phyloP scores from a whole-genome alignment of 2,888 invertebrate species.

The Sarcophaga caerulescens region DNA sequence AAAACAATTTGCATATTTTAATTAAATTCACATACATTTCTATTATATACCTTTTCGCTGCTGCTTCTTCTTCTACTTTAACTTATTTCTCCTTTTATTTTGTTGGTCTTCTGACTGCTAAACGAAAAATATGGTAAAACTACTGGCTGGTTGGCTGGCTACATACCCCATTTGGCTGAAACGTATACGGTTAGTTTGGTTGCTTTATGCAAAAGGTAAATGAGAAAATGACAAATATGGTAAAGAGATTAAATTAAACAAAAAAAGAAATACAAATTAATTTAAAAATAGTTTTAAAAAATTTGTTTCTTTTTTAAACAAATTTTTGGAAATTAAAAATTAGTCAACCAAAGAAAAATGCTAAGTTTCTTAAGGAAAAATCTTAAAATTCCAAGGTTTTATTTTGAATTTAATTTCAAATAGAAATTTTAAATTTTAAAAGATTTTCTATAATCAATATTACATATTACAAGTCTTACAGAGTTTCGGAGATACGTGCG shows the following conservation, averaged over 20 bases:
- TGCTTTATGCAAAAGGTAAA: neutral
- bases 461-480: too few relatives aligned
- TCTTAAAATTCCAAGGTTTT: too few relatives aligned
- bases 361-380: too few relatives aligned
- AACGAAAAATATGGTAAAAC: neutral
- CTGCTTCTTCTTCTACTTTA: neutral
- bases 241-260: neutral
- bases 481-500: too few relatives aligned
- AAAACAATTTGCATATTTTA: slow-evolving; percentile 81
- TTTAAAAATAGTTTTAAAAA: too few relatives aligned
- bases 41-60: slow-evolving; percentile 22
- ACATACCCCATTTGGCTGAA: neutral
- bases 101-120: neutral
- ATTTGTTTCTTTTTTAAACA: too few relatives aligned
- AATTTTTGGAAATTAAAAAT: too few relatives aligned
- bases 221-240: neutral
- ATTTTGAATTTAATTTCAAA: too few relatives aligned
- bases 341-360: too few relatives aligned
- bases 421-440: too few relatives aligned
- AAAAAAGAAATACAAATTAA: too few relatives aligned
- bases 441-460: too few relatives aligned
- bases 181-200: neutral
- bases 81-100: neutral
- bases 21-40: slow-evolving; percentile 77
- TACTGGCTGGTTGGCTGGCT: neutral